Evolutionary conservation across 1,140 invertebrate genomes (phyloP), one percentile per base, ranked within the genome.

Genomic region (Drosophila paulistorum): DNA sequence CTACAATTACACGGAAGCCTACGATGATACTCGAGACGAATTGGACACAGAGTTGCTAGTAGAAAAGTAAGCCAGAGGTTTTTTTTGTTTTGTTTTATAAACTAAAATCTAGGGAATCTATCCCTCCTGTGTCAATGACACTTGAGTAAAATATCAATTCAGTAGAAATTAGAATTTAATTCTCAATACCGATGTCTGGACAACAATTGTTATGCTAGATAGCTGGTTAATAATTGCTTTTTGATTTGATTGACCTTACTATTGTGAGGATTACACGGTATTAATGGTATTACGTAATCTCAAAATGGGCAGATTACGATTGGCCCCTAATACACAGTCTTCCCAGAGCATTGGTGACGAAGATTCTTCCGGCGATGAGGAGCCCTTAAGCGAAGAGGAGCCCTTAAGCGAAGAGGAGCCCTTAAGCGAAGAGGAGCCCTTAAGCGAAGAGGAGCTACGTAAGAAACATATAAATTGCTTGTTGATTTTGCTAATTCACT

Each of bases 1-100:
- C 1, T 99, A 96, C 90, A 96, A 95, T 92, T 95, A 96, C 76
- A 94, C 95, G 65, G 95, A 96, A 66, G 94, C 95, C 37, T 96
- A 96, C 68, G 93, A 93, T 41, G 94, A 95, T 68, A 94, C 95
- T 55, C 93, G 95, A 81, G 96, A 96, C 92, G 94, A 95, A 70
- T 92, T 97, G 71, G 96, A 98, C 92, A 95, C 96, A 3, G 94
- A 94, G 61, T 93, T 95, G 63, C 92, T 98, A 59, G 96, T 96
- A 86, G 96, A 96, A 84, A 96, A 96, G 94, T 92, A 89, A 61
- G 60, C 57, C 11, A 39, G 35, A 5, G 35, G n/a, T n/a, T 39
- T 13, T 13, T 26, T 26, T 26, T 26, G 20, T 26, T 13, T 5
- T 17, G 17, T 17, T 17, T 17, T 17, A n/a, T 11, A 0, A 39